Evolutionary conservation across 2,113 vertebrate species (phyloP).

Genomic region (Chelonoidis abingdonii): DNA sequence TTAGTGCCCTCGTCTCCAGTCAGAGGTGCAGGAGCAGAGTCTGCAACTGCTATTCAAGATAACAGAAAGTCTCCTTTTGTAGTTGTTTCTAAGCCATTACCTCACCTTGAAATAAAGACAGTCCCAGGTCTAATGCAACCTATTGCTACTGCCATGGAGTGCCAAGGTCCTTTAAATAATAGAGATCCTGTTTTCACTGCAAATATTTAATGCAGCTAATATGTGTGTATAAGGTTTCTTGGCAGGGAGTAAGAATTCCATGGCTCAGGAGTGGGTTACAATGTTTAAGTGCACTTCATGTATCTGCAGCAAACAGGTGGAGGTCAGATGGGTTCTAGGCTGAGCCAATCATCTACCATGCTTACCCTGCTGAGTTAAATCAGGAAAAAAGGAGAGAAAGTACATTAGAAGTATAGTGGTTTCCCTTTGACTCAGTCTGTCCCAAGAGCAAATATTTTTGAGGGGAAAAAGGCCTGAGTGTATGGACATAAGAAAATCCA

Average conservation of each 20-base stretch:
- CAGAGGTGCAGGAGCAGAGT: background rate
- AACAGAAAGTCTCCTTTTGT: background rate
- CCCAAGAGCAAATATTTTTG: fast-evolving
- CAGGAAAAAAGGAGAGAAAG: background rate
- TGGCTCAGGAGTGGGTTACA: too few relatives aligned
- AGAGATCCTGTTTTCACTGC: background rate
- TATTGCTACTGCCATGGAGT: background rate
- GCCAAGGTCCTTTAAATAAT: background rate
- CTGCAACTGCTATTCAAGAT: background rate
- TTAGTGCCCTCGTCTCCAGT: background rate
- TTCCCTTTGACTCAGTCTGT: background rate
- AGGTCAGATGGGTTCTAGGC: background rate
- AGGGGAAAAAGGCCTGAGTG: background rate
- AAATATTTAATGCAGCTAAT: background rate
- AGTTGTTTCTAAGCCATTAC: constrained; percentile 11
- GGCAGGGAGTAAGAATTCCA: background rate
- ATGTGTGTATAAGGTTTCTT: constrained; percentile 18
- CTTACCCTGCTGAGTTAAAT: background rate
- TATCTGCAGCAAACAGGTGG: constrained; percentile 14
- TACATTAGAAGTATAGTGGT: background rate
- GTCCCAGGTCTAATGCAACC: background rate
- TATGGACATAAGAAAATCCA: constrained; percentile 30
- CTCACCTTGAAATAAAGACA: constrained; percentile 25
- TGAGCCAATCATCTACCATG: background rate
- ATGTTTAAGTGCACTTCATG: background rate